Evolutionary conservation across 2,888 invertebrate genomes (phyloP), one percentile per base, ranked within the genome.

Genomic region (Stenoptilia bipunctidactyla): DNA sequence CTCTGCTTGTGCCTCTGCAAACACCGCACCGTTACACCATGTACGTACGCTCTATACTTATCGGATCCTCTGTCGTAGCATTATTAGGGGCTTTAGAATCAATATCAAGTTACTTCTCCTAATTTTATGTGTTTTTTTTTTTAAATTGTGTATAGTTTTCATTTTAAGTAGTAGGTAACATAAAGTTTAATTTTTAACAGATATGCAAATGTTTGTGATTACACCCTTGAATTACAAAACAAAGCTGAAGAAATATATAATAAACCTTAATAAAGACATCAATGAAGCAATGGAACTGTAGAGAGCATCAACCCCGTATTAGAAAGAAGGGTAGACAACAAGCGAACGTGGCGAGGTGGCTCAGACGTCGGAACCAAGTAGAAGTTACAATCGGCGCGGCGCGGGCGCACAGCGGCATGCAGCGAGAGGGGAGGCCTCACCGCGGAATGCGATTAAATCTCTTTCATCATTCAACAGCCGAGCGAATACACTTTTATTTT

Each of bases 11-110:
- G 69, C 65, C 73, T 73, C 74, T 63, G 73, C 80, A 76, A 79
- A 77, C 77, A 73, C 60, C 60, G 60, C 66, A 80, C 82, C 82
- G 82, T 83, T 83, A 83, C 66, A 68, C 62, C 61, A 62, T 20
- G 20, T 59, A 48, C 58, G 20, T 59, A 48, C 58, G 61, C 68
- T 72, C 61, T 66, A 63, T 61, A 69, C 56, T 62, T 61, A 62
- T 20, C 20, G 8, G 20, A 20, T 20, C 20, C 20, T 20, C 20
- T 20, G 20, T 20, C 4, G 20, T 20, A 20, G 20, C 4, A 20
- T 20, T 20, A 20, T 5, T 20, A 20, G 4, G 6, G 13, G 12
- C 15, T 27, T 13, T 10, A 6, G 27, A 27, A 37, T 25, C 27
- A 37, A 10, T 37, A n/a, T 15, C 15, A 38, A 13, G 9, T 12